Evolutionary conservation across 2,113 vertebrate species (phyloP), one percentile per base, ranked within the genome.

Genomic region (Macquaria australasica): DNA sequence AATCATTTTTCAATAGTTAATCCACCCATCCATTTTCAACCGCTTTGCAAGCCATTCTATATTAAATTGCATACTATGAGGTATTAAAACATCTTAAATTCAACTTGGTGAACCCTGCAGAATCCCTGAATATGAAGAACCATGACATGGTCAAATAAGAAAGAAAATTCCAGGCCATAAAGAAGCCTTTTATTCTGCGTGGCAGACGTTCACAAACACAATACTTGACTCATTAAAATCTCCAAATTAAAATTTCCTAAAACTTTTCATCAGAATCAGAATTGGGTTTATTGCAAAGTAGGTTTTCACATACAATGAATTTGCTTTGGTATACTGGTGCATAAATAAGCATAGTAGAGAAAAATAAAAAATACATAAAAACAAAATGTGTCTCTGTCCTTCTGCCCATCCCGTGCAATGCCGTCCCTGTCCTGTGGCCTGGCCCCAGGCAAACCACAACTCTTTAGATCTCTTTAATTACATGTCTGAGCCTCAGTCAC

Each of bases 381-480:
- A 34, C 4, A 34, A 34, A 34, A 34, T 68, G 58, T 55, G 64
- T 73, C 64, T 77, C 43, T 73, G 73, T 73, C 79, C 21, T 28
- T 28, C 3, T 41, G 55, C 45, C 64, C 70, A 39, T 70, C 59
- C 64, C 3, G 15, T 68, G 73, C 39, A 45, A 53, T 21, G 7
- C 23, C 41, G 55, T 72, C 75, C 50, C 53, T 66, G 76, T 77
- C 77, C 69, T 21, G 31, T 8, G 39, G 66, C 43, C 28, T 48
- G 53, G 34, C 58, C 77, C 34, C 25, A 3, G 60, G 34, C 8
- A 16, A 79, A 69, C 79, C 82, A 28, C 70, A 72, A 4, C 58
- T 80, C 86, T 76, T 82, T 59, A 80, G 82, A 89, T 88, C 77
- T 81, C 70, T 79, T 82, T 87, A 84, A 89, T 91, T 58, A 81